Conservation (phyloP, 2,797 vertebrate species). For the Pristis pectinata region DNA sequence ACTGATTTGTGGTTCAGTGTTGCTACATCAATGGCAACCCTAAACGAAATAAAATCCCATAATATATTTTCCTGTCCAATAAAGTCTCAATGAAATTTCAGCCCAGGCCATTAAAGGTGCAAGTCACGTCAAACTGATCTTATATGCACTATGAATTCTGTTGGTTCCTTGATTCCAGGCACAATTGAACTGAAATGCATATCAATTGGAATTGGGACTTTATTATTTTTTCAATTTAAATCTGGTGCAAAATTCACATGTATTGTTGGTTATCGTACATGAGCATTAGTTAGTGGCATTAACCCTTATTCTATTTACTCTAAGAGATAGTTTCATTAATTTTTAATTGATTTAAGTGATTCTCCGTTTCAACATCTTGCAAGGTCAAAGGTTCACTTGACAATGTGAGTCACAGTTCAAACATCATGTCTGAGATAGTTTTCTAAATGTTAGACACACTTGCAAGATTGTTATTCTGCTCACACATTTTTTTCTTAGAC, state of each 20-base stretch:
- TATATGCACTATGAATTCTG: neutral
- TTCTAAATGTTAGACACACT: neutral
- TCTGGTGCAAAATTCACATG: neutral
- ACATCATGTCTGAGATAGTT: neutral
- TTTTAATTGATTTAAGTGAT: neutral
- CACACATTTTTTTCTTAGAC: neutral
- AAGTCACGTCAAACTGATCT: neutral
- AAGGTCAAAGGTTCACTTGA: neutral
- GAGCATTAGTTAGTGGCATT: neutral
- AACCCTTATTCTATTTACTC: neutral
- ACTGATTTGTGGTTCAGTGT: neutral
- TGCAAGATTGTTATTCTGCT: neutral
- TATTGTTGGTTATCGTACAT: neutral
- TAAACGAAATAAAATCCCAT: neutral
- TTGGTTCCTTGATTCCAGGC: neutral
- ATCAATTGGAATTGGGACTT: neutral
- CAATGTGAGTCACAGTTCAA: neutral
- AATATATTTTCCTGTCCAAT: neutral
- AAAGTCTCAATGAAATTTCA: neutral
- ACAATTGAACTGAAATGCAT: neutral
- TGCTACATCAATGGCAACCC: neutral
- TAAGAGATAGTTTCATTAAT: neutral
- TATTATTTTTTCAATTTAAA: neutral
- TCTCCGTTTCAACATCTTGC: neutral
- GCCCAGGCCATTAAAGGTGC: neutral